Percentiles rank a stretch among this genome's conserved stretches.
Evolutionary conservation across 2,797 vertebrate genomes (phyloP).

Genomic region (Hylomyscus alleni): DNA sequence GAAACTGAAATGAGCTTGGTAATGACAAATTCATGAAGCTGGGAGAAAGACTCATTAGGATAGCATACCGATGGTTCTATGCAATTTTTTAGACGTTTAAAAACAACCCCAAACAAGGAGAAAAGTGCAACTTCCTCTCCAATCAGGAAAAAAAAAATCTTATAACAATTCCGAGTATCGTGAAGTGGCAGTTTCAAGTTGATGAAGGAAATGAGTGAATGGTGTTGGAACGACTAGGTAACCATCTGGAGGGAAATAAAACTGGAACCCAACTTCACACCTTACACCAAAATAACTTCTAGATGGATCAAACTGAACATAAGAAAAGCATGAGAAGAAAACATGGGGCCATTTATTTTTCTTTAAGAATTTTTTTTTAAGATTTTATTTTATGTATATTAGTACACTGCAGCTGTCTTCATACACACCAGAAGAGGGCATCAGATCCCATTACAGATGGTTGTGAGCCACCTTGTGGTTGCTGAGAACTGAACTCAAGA

Average conservation of each 20-base stretch:
- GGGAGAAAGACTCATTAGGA: conserved; percentile 46
- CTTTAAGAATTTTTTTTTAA: background rate
- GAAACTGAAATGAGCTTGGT: conserved; percentile 68
- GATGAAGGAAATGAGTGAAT: conserved; percentile 46
- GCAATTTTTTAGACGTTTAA: conserved; percentile 35
- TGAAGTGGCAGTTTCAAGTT: conserved; percentile 54
- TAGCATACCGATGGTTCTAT: background rate
- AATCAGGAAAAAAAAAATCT: background rate
- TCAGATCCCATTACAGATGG: too few relatives aligned
- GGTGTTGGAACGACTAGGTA: conserved; percentile 50
- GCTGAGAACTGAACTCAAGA: too few relatives aligned
- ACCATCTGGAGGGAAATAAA: conserved; percentile 77
- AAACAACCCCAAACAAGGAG: background rate
- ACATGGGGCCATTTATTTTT: conserved; percentile 32
- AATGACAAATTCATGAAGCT: conserved; percentile 69
- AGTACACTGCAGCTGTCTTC: too few relatives aligned
- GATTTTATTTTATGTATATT: too few relatives aligned
- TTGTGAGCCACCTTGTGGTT: too few relatives aligned
- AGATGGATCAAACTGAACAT: conserved; percentile 60
- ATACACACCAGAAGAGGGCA: too few relatives aligned
- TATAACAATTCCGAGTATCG: conserved; percentile 45
- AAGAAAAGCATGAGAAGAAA: conserved; percentile 77
- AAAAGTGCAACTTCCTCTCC: conserved; percentile 32
- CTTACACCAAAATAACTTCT: conserved; percentile 73
- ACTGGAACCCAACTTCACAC: conserved; percentile 67